These are phyloP conservation scores for Uria aalge DNA, from an alignment of 2,113 vertebrate genomes.

Conservation along the genomic window DNA sequence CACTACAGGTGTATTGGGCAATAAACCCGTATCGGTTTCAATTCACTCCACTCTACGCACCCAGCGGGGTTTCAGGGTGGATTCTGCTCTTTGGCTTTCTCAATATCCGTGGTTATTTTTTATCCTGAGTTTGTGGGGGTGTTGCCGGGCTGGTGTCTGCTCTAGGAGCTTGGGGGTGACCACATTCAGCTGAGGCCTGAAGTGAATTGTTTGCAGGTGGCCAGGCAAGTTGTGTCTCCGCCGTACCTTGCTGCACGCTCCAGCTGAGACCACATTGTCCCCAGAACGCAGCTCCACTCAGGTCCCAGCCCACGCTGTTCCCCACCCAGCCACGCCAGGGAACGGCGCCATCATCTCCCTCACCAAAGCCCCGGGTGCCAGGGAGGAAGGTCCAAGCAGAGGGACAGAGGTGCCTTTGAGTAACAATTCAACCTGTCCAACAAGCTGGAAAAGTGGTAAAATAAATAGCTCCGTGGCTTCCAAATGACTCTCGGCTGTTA, in stretches of 20 bases:
- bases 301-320: background rate
- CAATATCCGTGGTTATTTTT: background rate
- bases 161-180: background rate
- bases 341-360: background rate
- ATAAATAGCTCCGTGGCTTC: slow-evolving; percentile 42
- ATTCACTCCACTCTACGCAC: background rate
- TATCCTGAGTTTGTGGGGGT: background rate
- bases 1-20: background rate
- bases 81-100: background rate
- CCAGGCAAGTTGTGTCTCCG: background rate
- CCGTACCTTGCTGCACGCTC: rapidly evolving
- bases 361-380: background rate
- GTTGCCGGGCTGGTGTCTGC: background rate
- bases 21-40: background rate
- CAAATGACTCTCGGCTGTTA: slow-evolving; percentile 10
- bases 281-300: background rate
- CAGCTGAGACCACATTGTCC: background rate
- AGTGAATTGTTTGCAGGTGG: background rate
- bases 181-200: background rate
- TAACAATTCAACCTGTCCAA: slow-evolving; percentile 23
- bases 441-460: slow-evolving; percentile 32
- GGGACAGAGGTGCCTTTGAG: slow-evolving; percentile 35
- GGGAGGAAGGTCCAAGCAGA: background rate
- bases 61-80: background rate
- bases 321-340: background rate